Evolutionary conservation across 2,797 vertebrate genomes (phyloP).

Genomic region (Melanotaenia maccullochi): DNA sequence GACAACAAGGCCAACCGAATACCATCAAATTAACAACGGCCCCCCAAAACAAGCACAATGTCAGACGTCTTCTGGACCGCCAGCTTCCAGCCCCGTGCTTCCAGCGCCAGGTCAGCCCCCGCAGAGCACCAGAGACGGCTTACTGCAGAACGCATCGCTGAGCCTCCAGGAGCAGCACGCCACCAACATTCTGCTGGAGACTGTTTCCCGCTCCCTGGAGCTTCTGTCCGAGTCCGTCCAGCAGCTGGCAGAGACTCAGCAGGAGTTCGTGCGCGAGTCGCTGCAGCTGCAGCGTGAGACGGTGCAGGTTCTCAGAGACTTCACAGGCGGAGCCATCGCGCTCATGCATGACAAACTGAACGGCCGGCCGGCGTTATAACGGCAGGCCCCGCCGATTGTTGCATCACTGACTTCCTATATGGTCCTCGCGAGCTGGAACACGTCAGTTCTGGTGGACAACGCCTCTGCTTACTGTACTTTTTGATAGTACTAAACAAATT

Average conservation of each 20-base stretch:
- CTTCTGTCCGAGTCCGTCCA: constrained; percentile 86
- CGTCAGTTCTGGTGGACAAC: constrained; percentile 40
- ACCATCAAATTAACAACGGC: constrained; percentile 67
- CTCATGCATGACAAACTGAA: constrained; percentile 87
- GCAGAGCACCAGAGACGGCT: constrained; percentile 61
- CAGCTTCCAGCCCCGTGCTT: constrained; percentile 1
- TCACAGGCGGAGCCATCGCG: constrained; percentile 81
- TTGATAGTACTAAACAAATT: constrained; percentile 49
- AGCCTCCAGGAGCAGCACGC: constrained; percentile 86
- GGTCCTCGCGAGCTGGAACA: constrained; percentile 55
- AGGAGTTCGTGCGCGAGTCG: constrained; percentile 85
- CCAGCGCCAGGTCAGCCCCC: constrained; percentile 2
- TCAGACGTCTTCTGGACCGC: constrained; percentile 22
- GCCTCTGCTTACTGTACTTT: constrained; percentile 59
- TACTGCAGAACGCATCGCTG: constrained; percentile 75
- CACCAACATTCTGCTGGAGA: constrained; percentile 83
- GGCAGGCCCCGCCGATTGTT: constrained; percentile 10
- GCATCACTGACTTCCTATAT: constrained; percentile 44
- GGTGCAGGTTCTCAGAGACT: constrained; percentile 84
- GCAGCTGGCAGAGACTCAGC: constrained; percentile 86
- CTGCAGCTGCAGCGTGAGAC: constrained; percentile 85
- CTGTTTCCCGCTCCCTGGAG: constrained; percentile 84
- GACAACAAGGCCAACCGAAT: constrained; percentile 47
- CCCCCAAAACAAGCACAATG: constrained; percentile 51
- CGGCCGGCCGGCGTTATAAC: constrained; percentile 80